Percentiles rank a stretch among this genome's conserved stretches.
Conservation (phyloP, 2,888 invertebrate genomes). For the Conops quadrifasciatus region DNA sequence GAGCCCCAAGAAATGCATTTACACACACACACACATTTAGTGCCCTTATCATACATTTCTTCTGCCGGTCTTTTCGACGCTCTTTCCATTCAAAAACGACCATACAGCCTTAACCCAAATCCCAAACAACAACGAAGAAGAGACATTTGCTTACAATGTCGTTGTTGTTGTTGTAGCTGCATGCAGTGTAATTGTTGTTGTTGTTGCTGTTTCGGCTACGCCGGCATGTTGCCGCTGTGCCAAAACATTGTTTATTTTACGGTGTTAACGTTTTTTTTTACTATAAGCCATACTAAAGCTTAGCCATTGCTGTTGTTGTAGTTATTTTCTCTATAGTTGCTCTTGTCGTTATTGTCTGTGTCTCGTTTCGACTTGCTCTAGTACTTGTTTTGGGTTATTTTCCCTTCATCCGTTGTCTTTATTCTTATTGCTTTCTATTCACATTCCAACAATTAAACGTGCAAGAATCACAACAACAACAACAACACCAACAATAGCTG, state of each 20-base stretch:
- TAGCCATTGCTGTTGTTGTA: not conserved
- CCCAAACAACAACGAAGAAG: not conserved
- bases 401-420: not conserved
- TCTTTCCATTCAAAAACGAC: not conserved
- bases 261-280: not conserved
- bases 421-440: not conserved
- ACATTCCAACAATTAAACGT: constrained; percentile 25
- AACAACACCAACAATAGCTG: constrained; percentile 1
- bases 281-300: not conserved
- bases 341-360: not conserved
- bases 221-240: constrained; percentile 41
- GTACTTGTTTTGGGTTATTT: not conserved
- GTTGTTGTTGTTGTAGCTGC: constrained; percentile 6
- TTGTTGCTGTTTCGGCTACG: not conserved
- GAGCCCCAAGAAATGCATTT: too few relatives aligned
- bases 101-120: constrained; percentile 31
- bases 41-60: too few relatives aligned
- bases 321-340: not conserved
- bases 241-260: constrained; percentile 17
- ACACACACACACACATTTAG: too few relatives aligned
- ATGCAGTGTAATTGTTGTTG: not conserved
- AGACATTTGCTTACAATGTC: constrained; percentile 12
- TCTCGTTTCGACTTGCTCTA: not conserved
- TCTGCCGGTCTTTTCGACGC: too few relatives aligned
- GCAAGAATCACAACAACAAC: constrained; percentile 10